Percentiles rank a stretch among this genome's conserved stretches.
These are phyloP conservation scores for Todiramphus saurophagus DNA, from an alignment of 2,113 vertebrate genomes.

Conservation along the genomic window DNA sequence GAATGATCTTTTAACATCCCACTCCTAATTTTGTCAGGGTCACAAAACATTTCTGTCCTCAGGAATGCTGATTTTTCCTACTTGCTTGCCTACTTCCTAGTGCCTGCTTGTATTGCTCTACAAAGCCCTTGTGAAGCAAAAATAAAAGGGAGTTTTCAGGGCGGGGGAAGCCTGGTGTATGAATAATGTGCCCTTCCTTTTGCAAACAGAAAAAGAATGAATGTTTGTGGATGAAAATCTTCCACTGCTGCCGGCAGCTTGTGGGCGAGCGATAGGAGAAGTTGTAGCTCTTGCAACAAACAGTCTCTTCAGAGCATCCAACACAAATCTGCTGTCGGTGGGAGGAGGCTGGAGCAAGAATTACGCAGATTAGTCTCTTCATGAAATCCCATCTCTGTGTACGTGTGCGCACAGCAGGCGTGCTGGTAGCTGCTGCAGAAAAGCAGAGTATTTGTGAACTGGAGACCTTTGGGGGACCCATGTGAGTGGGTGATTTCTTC, in stretches of 20 bases:
- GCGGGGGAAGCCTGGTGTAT: neutral
- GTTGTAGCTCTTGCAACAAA: constrained; percentile 37
- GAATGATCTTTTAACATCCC: neutral
- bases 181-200: neutral
- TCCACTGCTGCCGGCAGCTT: neutral
- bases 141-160: neutral
- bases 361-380: neutral
- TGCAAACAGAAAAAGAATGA: neutral
- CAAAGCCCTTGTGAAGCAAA: neutral
- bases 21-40: neutral
- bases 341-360: constrained; percentile 1
- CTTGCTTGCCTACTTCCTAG: neutral
- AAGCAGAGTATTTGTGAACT: neutral
- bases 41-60: neutral
- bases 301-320: neutral
- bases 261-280: neutral
- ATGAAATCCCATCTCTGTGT: neutral
- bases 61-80: neutral
- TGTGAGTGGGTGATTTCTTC: neutral
- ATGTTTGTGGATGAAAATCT: constrained; percentile 4
- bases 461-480: neutral
- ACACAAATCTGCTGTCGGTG: neutral
- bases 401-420: neutral
- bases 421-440: neutral
- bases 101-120: neutral